Conservation (phyloP, 2,113 vertebrate genomes). For the Passer domesticus region DNA sequence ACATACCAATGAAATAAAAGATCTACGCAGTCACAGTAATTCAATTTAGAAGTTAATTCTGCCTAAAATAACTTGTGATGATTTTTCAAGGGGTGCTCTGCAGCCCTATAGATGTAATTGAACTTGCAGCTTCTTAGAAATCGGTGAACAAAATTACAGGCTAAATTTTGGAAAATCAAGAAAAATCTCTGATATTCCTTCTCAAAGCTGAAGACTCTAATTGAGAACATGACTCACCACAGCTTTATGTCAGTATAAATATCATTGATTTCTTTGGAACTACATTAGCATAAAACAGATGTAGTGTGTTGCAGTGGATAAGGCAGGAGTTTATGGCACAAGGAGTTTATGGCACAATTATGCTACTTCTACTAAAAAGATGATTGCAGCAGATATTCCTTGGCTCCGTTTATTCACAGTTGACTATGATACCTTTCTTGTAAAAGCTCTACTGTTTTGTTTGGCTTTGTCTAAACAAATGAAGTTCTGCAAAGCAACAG, state of each 20-base stretch:
- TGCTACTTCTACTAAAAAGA: constrained; percentile 28
- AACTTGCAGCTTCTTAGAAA: background rate
- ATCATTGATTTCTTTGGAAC: constrained; percentile 13
- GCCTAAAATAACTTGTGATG: background rate
- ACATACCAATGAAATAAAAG: background rate
- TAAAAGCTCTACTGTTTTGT: background rate
- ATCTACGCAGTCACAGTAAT: background rate
- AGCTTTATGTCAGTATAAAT: constrained; percentile 36
- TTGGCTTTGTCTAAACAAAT: background rate
- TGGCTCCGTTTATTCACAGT: background rate
- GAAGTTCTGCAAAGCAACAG: background rate
- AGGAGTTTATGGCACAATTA: constrained; percentile 17
- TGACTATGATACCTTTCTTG: background rate
- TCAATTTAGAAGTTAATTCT: background rate
- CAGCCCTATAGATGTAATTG: background rate
- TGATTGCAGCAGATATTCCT: background rate
- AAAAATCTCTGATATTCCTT: background rate
- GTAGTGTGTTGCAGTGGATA: background rate
- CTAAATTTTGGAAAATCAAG: background rate
- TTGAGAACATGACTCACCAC: background rate
- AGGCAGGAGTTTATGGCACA: background rate
- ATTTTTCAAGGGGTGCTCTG: background rate
- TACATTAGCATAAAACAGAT: constrained; percentile 3
- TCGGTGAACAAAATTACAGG: background rate
- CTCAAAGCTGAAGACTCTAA: background rate